These are phyloP conservation scores for Pollenia griseotomentosa DNA, from an alignment of 2,888 invertebrate genomes.

Conservation along the genomic window DNA sequence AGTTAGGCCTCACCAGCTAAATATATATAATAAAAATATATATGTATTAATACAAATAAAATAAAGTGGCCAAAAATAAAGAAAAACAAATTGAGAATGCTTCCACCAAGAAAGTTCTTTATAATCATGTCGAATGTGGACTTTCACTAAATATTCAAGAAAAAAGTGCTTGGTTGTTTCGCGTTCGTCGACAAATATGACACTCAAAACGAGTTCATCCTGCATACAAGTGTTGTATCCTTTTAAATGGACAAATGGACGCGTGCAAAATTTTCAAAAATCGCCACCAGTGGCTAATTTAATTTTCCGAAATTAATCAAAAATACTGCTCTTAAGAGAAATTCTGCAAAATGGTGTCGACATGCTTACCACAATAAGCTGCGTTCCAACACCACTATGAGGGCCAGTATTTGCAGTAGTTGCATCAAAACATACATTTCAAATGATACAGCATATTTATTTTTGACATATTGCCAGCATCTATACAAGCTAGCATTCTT, in stretches of 20 bases:
- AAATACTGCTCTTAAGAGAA: conserved; percentile 9
- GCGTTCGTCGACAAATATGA: background rate
- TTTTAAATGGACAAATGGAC: background rate
- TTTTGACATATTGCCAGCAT: background rate
- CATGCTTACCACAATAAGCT: background rate
- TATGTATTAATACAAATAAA: too few relatives aligned
- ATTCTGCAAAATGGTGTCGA: conserved; percentile 4
- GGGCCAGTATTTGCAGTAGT: too few relatives aligned
- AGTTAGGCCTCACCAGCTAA: too few relatives aligned
- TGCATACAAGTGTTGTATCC: background rate
- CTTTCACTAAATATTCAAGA: conserved; percentile 45
- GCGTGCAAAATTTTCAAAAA: too few relatives aligned
- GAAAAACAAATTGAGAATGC: conserved; percentile 30
- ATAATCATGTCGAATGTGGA: conserved; percentile 24
- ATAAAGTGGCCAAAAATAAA: too few relatives aligned
- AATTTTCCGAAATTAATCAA: conserved; percentile 12
- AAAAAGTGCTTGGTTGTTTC: conserved; percentile 42
- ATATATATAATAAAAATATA: too few relatives aligned
- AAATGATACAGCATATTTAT: background rate
- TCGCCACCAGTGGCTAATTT: background rate
- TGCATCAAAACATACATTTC: background rate
- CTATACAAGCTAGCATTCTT: too few relatives aligned
- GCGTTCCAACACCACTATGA: background rate
- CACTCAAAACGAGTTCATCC: too few relatives aligned
- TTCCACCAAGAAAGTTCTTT: conserved; percentile 46